Conservation (phyloP, 2,113 vertebrate genomes). For the Eurypyga helias region DNA sequence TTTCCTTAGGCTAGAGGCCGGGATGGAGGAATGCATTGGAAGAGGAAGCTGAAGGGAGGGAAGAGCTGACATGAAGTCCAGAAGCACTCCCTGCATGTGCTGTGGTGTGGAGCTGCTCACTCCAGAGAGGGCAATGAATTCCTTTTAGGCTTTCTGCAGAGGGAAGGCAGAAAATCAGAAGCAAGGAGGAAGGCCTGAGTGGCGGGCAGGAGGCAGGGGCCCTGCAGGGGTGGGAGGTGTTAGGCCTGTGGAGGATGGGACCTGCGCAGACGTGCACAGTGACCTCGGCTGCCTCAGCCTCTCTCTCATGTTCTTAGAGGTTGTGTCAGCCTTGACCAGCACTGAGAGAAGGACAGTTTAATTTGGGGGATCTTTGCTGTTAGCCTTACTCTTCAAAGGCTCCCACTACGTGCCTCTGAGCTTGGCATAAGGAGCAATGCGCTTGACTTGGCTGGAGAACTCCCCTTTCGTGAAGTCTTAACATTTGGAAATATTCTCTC, state of each 20-base stretch:
- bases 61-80: background rate
- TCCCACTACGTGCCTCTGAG: background rate
- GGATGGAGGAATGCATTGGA: accelerated
- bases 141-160: background rate
- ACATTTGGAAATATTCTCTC: background rate
- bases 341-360: accelerated
- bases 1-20: accelerated
- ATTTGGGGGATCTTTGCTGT: background rate
- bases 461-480: too few species aligned
- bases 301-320: background rate
- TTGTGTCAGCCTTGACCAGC: background rate
- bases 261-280: accelerated
- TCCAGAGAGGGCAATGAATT: background rate
- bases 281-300: too few species aligned
- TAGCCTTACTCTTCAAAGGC: background rate
- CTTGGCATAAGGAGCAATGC: accelerated
- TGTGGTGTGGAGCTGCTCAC: background rate
- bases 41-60: background rate
- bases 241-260: background rate
- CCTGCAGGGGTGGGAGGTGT: background rate
- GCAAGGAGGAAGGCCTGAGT: background rate
- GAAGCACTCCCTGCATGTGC: accelerated
- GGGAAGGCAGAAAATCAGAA: background rate
- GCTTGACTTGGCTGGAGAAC: background rate
- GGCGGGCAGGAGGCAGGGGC: accelerated